These are phyloP conservation scores for Habrosyne pyritoides DNA, from an alignment of 2,888 invertebrate species.

Conservation along the genomic window DNA sequence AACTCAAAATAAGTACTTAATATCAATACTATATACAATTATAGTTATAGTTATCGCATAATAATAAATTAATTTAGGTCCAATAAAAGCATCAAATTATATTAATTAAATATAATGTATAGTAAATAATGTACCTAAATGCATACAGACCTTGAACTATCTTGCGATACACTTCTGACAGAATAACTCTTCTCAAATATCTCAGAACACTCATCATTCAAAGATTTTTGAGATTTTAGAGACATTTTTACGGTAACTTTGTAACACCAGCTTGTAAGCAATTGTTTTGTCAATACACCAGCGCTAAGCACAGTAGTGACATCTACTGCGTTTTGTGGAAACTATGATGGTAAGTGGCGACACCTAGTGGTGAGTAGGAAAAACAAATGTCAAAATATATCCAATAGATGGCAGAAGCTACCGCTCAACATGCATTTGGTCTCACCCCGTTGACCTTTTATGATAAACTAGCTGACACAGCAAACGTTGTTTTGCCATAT, in stretches of 20 bases:
- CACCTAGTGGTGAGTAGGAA: constrained; percentile 16
- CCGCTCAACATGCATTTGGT: too few relatives aligned
- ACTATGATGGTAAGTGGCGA: constrained; percentile 11
- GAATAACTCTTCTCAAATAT: constrained; percentile 70
- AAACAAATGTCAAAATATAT: neutral
- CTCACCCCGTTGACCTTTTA: too few relatives aligned
- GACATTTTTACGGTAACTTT: constrained; percentile 53
- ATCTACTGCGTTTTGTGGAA: neutral
- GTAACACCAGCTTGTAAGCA: neutral
- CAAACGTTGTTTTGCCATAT: too few relatives aligned
- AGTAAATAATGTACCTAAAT: neutral
- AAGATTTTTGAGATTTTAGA: constrained; percentile 68
- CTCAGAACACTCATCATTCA: constrained; percentile 70
- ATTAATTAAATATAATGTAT: too few relatives aligned
- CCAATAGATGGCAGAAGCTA: neutral
- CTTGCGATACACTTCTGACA: constrained; percentile 63
- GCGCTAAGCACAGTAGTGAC: neutral
- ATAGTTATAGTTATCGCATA: too few relatives aligned
- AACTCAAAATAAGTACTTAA: too few relatives aligned
- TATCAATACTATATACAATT: too few relatives aligned
- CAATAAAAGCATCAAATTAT: too few relatives aligned
- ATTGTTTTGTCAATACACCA: constrained; percentile 49
- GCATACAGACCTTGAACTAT: constrained; percentile 61
- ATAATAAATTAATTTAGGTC: too few relatives aligned
- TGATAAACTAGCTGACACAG: too few relatives aligned